These are phyloP conservation scores for Opisthocomus hoazin DNA, from an alignment of 2,113 vertebrate species.

Conservation along the genomic window DNA sequence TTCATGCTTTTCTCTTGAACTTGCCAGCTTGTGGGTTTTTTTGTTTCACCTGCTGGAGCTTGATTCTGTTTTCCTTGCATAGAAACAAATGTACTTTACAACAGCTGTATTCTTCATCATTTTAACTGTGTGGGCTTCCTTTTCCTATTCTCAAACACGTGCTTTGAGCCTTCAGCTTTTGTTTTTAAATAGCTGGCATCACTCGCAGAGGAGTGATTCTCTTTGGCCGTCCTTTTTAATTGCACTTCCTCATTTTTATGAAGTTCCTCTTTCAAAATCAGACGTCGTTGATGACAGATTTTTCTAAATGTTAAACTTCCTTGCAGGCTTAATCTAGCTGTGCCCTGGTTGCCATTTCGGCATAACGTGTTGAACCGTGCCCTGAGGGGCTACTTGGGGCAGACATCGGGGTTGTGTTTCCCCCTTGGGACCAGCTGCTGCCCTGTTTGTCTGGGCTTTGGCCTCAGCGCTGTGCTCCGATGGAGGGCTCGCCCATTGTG, in stretches of 20 bases:
- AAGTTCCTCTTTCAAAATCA: neutral
- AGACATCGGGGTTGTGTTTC: neutral
- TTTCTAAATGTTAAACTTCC: neutral
- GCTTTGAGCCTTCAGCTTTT: neutral
- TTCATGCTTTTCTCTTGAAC: neutral
- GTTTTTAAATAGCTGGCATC: neutral
- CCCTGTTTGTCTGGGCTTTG: neutral
- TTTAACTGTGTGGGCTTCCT: neutral
- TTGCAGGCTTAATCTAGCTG: neutral
- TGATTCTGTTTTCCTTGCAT: neutral
- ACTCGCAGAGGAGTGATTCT: neutral
- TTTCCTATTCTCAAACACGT: neutral
- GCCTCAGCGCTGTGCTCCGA: neutral
- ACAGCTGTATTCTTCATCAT: neutral
- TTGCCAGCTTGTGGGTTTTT: neutral
- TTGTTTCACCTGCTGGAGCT: neutral
- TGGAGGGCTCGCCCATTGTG: neutral
- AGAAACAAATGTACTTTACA: neutral
- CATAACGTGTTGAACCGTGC: neutral
- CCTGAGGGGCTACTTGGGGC: neutral
- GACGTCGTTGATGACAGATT: neutral
- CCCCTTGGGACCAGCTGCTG: neutral
- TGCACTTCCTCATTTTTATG: neutral
- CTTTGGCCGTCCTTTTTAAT: neutral
- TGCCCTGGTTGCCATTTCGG: neutral